A percentile compares a stretch with the other conserved stretches of the same genome.
Conservation (phyloP, 1,140 invertebrate genomes). For the Sminthurides bifidus region DNA sequence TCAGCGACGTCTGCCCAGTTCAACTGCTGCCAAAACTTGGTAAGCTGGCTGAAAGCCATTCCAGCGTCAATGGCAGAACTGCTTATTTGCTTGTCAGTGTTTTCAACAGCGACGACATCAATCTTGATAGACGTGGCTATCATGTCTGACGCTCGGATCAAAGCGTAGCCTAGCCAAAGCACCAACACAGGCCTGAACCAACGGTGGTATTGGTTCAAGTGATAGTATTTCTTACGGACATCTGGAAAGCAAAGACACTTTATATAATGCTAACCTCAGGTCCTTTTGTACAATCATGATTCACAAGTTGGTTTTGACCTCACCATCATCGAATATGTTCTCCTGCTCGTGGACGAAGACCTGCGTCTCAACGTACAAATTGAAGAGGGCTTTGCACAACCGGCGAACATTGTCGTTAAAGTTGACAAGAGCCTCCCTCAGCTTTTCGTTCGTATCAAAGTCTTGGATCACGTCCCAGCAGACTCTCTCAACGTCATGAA, state of each 20-base stretch:
- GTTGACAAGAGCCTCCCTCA: conserved; percentile 15
- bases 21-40: conserved; percentile 18
- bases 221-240: not conserved
- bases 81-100: conserved; percentile 4
- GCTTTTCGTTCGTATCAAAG: conserved; percentile 12
- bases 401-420: not conserved
- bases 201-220: conserved; percentile 11
- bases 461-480: conserved; percentile 6
- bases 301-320: not conserved
- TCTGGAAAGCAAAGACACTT: not conserved
- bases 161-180: conserved; percentile 27
- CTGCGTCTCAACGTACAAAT: conserved; percentile 21
- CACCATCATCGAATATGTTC: conserved; percentile 7
- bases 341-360: conserved; percentile 18
- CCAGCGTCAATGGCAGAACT: conserved; percentile 26
- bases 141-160: conserved; percentile 18
- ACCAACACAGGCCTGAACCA: conserved; percentile 29
- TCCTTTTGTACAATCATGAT: not conserved
- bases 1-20: conserved; percentile 26
- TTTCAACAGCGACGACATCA: not conserved
- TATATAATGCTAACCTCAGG: not conserved
- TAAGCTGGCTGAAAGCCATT: conserved; percentile 16
- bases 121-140: conserved; percentile 19
- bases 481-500: conserved; percentile 24
- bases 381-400: conserved; percentile 16